phyloP scores from a whole-genome alignment of 2,888 invertebrate genomes.

The Agriotes lineatus region DNA sequence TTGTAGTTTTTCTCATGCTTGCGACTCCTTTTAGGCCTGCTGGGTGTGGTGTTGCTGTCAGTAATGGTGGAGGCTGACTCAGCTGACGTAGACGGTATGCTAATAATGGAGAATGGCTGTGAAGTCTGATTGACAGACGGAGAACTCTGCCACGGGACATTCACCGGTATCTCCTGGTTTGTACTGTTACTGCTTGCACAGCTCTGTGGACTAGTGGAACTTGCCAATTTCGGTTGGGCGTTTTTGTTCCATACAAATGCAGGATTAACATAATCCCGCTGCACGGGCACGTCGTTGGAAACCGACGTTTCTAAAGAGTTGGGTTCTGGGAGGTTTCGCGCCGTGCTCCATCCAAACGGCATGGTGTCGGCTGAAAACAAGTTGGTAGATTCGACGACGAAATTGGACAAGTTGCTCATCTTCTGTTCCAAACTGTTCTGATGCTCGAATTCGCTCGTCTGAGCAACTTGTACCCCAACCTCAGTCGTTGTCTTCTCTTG shows the following conservation, averaged over 20 bases:
- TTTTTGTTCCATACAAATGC: constrained; percentile 50
- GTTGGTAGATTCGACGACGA: constrained; percentile 61
- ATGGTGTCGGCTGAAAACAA: constrained; percentile 59
- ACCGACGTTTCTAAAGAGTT: constrained; percentile 38
- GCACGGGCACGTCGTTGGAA: not conserved
- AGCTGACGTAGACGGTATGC: constrained; percentile 55
- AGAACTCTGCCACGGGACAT: constrained; percentile 10
- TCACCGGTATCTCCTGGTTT: constrained; percentile 21
- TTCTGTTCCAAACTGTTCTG: constrained; percentile 52
- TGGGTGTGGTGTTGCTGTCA: constrained; percentile 58
- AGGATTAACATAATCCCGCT: constrained; percentile 43
- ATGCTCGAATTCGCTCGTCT: constrained; percentile 48
- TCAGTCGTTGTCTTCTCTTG: constrained; percentile 54
- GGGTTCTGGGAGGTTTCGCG: constrained; percentile 10
- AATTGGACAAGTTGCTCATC: constrained; percentile 59
- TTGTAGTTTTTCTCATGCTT: constrained; percentile 61
- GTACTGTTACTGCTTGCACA: not conserved
- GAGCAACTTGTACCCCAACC: constrained; percentile 41
- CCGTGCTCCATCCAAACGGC: constrained; percentile 51
- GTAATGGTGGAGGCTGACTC: constrained; percentile 46
- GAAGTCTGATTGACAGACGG: not conserved
- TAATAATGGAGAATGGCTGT: constrained; percentile 46
- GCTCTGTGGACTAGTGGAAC: constrained; percentile 28
- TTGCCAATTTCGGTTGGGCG: constrained; percentile 31
- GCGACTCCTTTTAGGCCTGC: constrained; percentile 62